phyloP scores from a whole-genome alignment of 2,113 vertebrate species.

The Camelus bactrianus region DNA sequence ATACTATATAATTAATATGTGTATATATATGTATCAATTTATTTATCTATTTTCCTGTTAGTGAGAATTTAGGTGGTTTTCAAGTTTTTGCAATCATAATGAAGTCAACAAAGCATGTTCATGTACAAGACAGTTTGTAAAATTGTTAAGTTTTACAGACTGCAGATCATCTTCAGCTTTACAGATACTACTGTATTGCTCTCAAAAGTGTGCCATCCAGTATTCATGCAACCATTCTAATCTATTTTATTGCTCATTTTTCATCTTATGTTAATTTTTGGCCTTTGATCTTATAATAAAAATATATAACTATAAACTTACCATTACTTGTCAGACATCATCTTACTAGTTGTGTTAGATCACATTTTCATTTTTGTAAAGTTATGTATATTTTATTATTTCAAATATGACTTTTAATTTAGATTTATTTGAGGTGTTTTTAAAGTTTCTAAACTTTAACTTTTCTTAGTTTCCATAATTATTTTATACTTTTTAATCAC shows the following conservation, averaged over 20 bases:
- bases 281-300: not conserved
- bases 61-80: not conserved
- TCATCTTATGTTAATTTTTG: not conserved
- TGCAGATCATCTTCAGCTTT: not conserved
- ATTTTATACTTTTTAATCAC: not conserved
- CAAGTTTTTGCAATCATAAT: not conserved
- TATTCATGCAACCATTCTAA: not conserved
- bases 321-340: not conserved
- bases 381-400: not conserved
- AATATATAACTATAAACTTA: not conserved
- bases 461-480: not conserved
- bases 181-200: not conserved
- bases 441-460: not conserved
- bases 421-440: not conserved
- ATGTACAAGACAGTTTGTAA: not conserved
- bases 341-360: not conserved
- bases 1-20: not conserved
- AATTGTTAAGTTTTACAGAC: not conserved
- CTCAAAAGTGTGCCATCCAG: not conserved
- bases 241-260: not conserved
- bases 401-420: not conserved
- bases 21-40: not conserved
- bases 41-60: not conserved
- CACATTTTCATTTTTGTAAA: not conserved
- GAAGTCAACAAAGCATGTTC: not conserved